A percentile compares a stretch with the other conserved stretches of the same genome.
Evolutionary conservation across 2,888 invertebrate genomes (phyloP).

Genomic region (Ochlodes sylvanus): DNA sequence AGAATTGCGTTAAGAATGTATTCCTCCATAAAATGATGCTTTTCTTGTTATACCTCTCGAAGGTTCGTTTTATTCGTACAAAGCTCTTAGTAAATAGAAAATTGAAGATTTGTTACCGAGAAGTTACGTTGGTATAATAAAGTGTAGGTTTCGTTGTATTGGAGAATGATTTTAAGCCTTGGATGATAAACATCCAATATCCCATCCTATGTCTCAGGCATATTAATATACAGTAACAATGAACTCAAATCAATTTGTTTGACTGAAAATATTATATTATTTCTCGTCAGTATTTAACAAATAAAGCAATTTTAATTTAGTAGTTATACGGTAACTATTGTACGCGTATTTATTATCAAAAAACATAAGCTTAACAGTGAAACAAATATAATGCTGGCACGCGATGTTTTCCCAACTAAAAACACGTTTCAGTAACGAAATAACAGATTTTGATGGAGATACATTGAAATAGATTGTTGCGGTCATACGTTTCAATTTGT

Average conservation of each 20-base stretch:
- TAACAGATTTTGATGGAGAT: conserved; percentile 29
- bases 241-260: no score
- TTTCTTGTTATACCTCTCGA: neutral
- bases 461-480: conserved; percentile 30
- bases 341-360: no score
- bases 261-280: no score
- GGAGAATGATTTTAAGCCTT: neutral
- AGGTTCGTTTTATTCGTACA: neutral
- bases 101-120: conserved; percentile 6
- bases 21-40: conserved; percentile 10
- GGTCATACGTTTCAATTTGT: conserved; percentile 32
- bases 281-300: no score
- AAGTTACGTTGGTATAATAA: neutral
- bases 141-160: neutral
- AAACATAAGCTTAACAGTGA: conserved; percentile 1
- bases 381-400: conserved; percentile 4
- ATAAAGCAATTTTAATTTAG: no score
- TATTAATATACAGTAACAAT: no score
- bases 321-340: no score
- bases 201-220: no score
- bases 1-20: conserved; percentile 10
- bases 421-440: conserved; percentile 12
- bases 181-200: no score
- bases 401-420: conserved; percentile 10
- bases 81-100: conserved; percentile 4